These are phyloP conservation scores for Psephotus haematonotus DNA, from an alignment of 2,113 vertebrate genomes.

Conservation along the genomic window DNA sequence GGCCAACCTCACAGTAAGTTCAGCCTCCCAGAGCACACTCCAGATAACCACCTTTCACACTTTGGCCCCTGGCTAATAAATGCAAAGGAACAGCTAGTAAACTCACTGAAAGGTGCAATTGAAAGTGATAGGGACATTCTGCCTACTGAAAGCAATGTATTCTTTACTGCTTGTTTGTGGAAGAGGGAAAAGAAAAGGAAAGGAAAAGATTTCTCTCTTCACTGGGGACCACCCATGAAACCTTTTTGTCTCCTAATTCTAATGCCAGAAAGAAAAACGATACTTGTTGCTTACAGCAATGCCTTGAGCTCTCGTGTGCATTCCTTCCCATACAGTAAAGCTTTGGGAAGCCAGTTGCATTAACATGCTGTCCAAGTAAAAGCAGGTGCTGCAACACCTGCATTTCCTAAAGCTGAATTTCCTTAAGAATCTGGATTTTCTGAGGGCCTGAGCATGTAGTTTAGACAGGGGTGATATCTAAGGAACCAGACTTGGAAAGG, in stretches of 20 bases:
- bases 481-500: not conserved
- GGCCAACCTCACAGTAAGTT: not conserved
- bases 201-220: conserved; percentile 6
- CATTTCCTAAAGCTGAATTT: conserved; percentile 57
- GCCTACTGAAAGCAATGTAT: conserved; percentile 8
- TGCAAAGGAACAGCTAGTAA: not conserved
- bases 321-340: not conserved
- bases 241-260: conserved; percentile 68
- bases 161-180: conserved; percentile 34
- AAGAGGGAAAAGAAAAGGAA: not conserved
- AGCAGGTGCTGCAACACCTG: conserved; percentile 75
- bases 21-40: not conserved
- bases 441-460: not conserved
- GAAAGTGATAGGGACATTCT: not conserved
- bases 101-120: conserved; percentile 17
- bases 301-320: not conserved
- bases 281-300: conserved; percentile 39
- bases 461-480: not conserved
- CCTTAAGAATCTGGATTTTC: not conserved
- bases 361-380: not conserved
- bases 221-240: conserved; percentile 75
- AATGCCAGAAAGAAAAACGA: conserved; percentile 61
- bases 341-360: conserved; percentile 63
- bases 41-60: not conserved
- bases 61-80: not conserved